Evolutionary conservation across 2,797 vertebrate genomes (phyloP), one percentile per base, ranked within the genome.

Genomic region (Staurois parvus): DNA sequence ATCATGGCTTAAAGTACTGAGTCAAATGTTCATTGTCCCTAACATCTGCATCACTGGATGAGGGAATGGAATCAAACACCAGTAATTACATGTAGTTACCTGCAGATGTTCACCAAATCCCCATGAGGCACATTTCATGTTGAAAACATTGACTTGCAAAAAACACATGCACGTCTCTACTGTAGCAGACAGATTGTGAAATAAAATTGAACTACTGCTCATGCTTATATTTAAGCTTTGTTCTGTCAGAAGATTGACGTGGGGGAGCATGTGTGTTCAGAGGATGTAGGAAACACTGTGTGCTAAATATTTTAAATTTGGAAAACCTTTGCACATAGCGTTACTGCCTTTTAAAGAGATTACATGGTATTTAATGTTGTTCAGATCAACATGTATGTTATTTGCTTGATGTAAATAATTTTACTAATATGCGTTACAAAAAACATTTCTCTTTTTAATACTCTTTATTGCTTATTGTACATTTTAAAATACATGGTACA

Each of bases 51-150:
- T 84, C 84, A 37, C 21, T 52, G 66, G 15, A 74, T 74, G 79
- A 82, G 72, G 78, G 80, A 86, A 56, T 86, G 70, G 86, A 81
- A 68, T 72, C 72, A 88, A 72, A 9, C 0, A n/a, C 67, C 70
- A 79, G 42, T 72, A 69, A 52, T 88, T 89, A 87, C 30, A 86
- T 56, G 84, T 81, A 86, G 89, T 89, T 87, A 87, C 72, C 77
- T 84, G 72, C 85, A 89, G 86, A 75, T 73, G 79, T 87, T 87
- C 34, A 48, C 19, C 32, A 76, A 81, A 89, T 83, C 77, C 75
- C 85, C 40, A 83, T 87, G 86, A 78, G 48, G 72, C 32, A 48
- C 32, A 17, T 78, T 81, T 81, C 64, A 76, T 13, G 66, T 81
- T 76, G 72, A 85, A 85, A 85, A 85, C 84, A 81, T 70, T 3